Base-by-base conservation (phyloP, 2,113 vertebrate species). In the Mirounga angustirostris region DNA sequence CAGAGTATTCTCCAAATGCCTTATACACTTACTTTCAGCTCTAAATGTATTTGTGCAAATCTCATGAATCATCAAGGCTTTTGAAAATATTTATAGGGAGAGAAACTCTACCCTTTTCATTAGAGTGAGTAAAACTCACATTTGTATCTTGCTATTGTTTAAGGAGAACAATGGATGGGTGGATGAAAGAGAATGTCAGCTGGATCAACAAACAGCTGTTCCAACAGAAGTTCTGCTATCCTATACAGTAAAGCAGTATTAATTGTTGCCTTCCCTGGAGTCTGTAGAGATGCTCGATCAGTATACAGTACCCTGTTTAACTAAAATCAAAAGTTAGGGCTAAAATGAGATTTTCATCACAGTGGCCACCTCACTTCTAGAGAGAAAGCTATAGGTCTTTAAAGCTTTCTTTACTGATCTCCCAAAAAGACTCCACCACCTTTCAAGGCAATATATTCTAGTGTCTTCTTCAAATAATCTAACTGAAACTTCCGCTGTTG, bases 61-160 rank as follows among this genome's bases (percentile, higher is more conserved):
- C 96, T 94, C 94, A 97, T 98, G 98, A 98, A 98, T 98, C 98
- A 98, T 98, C 98, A 95, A 97, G 94, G 89, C 97, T 98, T 98
- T 98, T 98, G 97, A 98, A 98, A 98, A 98, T 96, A 98, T 97
- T 98, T 97, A 98, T 95, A 98, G 93, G 97, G 95, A 36, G 91
- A 93, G 97, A 98, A 98, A 98, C 90, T 94, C 97, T 97, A 94
- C 78, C 97, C 97, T 97, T 98, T 98, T 98, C 97, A 98, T 98
- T 97, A 97, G 96, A 91, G 85, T 96, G 94, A 98, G 46, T 87
- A 96, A 97, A 98, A 97, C 97, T 95, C 30, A 89, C 36, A 97
- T 98, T 96, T 95, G 96, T 98, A 93, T 36, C 89, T 94, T 13
- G 0, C 81, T 94, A 97, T 96, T 89, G 19, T 91, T 94, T 97